Evolutionary conservation across 2,113 vertebrate species (phyloP).

Genomic region (Tapirus terrestris): DNA sequence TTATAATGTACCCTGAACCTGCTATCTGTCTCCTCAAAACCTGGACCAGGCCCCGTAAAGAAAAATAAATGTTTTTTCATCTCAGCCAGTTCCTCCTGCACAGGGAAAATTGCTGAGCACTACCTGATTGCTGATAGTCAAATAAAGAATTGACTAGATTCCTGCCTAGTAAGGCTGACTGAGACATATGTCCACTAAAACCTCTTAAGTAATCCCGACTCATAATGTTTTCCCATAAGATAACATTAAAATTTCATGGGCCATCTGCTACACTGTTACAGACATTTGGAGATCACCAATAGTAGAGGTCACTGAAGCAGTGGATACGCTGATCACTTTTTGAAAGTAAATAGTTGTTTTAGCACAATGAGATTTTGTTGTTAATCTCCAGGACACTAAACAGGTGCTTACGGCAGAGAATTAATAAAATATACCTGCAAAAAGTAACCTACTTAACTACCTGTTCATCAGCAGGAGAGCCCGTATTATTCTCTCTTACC

Average conservation of each 20-base stretch:
- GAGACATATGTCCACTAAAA: slow-evolving; percentile 7
- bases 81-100: neutral
- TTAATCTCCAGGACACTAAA: neutral
- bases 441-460: neutral
- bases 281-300: slow-evolving; percentile 24
- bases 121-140: neutral
- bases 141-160: neutral
- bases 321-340: neutral
- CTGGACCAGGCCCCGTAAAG: neutral
- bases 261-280: slow-evolving; percentile 17
- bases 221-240: slow-evolving; percentile 47
- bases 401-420: neutral
- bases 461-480: neutral
- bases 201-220: neutral
- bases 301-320: neutral
- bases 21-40: neutral
- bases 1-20: neutral
- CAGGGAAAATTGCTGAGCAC: neutral
- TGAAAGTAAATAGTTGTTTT: neutral
- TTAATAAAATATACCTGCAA: neutral
- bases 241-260: slow-evolving; percentile 27
- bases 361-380: neutral
- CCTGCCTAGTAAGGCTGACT: neutral
- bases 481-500: neutral
- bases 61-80: neutral